phyloP scores from a whole-genome alignment of 1,140 invertebrate genomes.

The Tetranychus cinnabarinus region DNA sequence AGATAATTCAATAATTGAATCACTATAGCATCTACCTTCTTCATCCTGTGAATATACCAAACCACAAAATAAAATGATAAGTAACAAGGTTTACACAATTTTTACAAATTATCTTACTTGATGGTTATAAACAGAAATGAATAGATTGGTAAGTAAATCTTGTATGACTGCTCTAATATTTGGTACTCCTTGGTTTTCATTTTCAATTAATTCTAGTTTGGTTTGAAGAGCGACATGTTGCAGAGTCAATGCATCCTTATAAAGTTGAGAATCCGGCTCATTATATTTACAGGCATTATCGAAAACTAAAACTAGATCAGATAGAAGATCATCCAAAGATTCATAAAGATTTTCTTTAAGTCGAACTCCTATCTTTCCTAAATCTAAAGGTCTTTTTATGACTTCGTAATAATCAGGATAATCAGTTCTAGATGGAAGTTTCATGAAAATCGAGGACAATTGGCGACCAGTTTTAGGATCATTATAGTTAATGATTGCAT shows the following conservation, averaged over 20 bases:
- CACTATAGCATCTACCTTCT: slow-evolving; percentile 80
- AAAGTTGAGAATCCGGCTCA: slow-evolving; percentile 94
- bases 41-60: slow-evolving; percentile 40
- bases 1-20: slow-evolving; percentile 78
- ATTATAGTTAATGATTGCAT: slow-evolving; percentile 57
- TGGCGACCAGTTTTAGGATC: slow-evolving; percentile 22
- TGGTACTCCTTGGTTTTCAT: slow-evolving; percentile 59
- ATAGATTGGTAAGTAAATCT: slow-evolving; percentile 70
- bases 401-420: slow-evolving; percentile 96
- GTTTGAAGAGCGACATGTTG: slow-evolving; percentile 77
- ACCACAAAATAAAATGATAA: not conserved
- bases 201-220: slow-evolving; percentile 53
- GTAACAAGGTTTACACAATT: not conserved
- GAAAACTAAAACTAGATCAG: slow-evolving; percentile 89
- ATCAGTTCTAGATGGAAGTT: slow-evolving; percentile 61
- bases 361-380: slow-evolving; percentile 79
- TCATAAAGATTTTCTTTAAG: slow-evolving; percentile 52
- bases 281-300: slow-evolving; percentile 99
- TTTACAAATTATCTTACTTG: slow-evolving; percentile 16
- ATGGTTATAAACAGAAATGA: slow-evolving; percentile 81
- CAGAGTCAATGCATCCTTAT: slow-evolving; percentile 85
- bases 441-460: slow-evolving; percentile 28
- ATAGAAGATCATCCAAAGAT: slow-evolving; percentile 62
- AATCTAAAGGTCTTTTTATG: slow-evolving; percentile 88
- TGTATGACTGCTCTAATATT: slow-evolving; percentile 68